Evolutionary conservation across 2,888 invertebrate genomes (phyloP), one percentile per base, ranked within the genome.

Genomic region (Xestia ashworthii): DNA sequence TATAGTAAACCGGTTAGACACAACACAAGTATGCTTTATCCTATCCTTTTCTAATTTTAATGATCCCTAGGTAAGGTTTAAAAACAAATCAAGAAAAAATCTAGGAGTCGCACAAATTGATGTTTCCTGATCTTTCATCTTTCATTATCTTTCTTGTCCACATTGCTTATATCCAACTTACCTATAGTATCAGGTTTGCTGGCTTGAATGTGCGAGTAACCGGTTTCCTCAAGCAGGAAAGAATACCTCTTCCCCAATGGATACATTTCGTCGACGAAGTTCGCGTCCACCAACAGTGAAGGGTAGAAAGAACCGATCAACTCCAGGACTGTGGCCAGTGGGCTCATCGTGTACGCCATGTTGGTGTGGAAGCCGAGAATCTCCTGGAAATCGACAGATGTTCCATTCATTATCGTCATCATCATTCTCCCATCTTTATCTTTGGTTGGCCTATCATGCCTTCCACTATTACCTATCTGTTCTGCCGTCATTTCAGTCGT

Each of bases 151-250:
- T 5, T 58, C 25, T 25, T 1, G 16, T 1, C 16, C 9, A 11
- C 48, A 19, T 41, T 48, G 4, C n/a, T 4, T 3, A 12, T 8
- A n/a, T 46, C 12, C 3, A 19, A 74, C 89, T 88, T 85, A 94
- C 94, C 94, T 25, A 93, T 70, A 0, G 99, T 99, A 90, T 99
- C 99, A 22, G 99, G 99, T 91, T 99, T 99, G 0, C 98, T 98
- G 0, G 98, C 97, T 92, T 99, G 99, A 12, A 99, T 88, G 91
- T 99, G 98, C 87, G 98, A 87, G 81, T 92, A 97, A 0, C 94
- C 95, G 0, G 81, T 71, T 65, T 95, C 94, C 38, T 94, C 91
- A 0, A 95, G 0, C 1, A 94, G 8, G 22, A 25, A 72, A 0
- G 84, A 80, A 53, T 88, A 92, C 9, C 77, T 79, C 12, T 88